phyloP scores from a whole-genome alignment of 2,888 invertebrate species.

The Anodontia alba region DNA sequence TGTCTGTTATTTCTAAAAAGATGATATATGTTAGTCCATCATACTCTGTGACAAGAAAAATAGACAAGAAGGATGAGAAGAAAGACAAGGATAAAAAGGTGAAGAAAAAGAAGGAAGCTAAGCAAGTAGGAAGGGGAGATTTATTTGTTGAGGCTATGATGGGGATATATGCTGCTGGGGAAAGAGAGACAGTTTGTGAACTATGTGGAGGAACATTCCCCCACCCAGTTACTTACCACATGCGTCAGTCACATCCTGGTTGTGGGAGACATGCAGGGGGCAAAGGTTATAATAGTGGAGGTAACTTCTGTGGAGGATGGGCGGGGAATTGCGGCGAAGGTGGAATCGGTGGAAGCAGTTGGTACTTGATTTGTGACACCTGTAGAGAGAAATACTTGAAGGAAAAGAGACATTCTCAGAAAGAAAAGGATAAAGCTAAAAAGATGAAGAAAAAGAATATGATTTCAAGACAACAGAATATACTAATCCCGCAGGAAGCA shows the following conservation, averaged over 20 bases:
- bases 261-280: slow-evolving; percentile 94
- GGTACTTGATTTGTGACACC: slow-evolving; percentile 96
- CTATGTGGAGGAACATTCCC: slow-evolving; percentile 90
- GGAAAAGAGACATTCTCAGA: slow-evolving; percentile 78
- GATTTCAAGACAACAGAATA: slow-evolving; percentile 74
- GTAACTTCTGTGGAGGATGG: slow-evolving; percentile 95
- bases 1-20: slow-evolving; percentile 87
- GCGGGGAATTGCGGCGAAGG: slow-evolving; percentile 95
- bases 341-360: slow-evolving; percentile 90
- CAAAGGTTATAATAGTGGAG: slow-evolving; percentile 96
- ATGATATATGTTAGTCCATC: slow-evolving; percentile 88
- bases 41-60: slow-evolving; percentile 74
- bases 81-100: slow-evolving; percentile 80
- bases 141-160: slow-evolving; percentile 77
- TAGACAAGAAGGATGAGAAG: slow-evolving; percentile 78
- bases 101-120: slow-evolving; percentile 87
- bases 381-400: slow-evolving; percentile 93
- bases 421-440: slow-evolving; percentile 84
- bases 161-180: slow-evolving; percentile 62
- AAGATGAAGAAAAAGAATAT: slow-evolving; percentile 77
- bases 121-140: slow-evolving; percentile 77
- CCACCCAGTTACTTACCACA: slow-evolving; percentile 95
- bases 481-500: slow-evolving; percentile 86
- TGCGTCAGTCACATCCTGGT: slow-evolving; percentile 95
- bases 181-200: slow-evolving; percentile 90